A percentile compares a stretch with the other conserved stretches of the same genome.
These are phyloP conservation scores for Leptosomus discolor DNA, from an alignment of 2,113 vertebrate species.

Conservation along the genomic window DNA sequence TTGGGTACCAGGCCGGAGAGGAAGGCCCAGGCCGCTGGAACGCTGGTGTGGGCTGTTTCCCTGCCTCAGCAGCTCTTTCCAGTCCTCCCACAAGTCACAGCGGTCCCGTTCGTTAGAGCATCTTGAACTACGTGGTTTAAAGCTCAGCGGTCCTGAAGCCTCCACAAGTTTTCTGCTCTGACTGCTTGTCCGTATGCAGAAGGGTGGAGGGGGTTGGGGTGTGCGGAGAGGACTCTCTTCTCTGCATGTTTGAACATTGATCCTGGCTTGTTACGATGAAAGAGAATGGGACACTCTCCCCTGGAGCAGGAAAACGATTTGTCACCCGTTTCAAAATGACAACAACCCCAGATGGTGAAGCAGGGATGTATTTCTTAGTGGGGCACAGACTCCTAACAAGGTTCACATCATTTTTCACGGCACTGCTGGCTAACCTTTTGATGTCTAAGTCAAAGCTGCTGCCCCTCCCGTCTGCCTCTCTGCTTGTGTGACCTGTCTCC, in stretches of 20 bases:
- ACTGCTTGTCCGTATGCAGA: rapidly evolving
- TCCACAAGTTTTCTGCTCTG: background rate
- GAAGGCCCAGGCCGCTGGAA: too few species aligned
- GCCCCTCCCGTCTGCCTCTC: rapidly evolving
- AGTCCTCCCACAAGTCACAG: too few species aligned
- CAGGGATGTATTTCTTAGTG: too few species aligned
- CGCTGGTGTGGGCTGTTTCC: rapidly evolving
- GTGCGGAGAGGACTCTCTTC: rapidly evolving
- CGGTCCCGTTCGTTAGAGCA: rapidly evolving
- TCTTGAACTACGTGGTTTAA: rapidly evolving
- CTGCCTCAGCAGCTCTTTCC: rapidly evolving
- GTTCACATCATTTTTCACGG: rapidly evolving
- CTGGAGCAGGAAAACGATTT: rapidly evolving
- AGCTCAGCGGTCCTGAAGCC: background rate
- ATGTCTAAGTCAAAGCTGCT: background rate
- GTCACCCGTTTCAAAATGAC: background rate
- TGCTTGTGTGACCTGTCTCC: rapidly evolving
- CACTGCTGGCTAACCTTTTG: background rate
- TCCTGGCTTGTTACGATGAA: background rate
- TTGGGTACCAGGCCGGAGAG: too few species aligned
- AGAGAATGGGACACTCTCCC: rapidly evolving
- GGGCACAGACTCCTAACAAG: rapidly evolving
- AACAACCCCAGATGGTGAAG: rapidly evolving
- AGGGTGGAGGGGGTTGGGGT: rapidly evolving
- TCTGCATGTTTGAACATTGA: rapidly evolving